phyloP scores from a whole-genome alignment of 1,140 invertebrate genomes.

The Branchinecta lynchi region DNA sequence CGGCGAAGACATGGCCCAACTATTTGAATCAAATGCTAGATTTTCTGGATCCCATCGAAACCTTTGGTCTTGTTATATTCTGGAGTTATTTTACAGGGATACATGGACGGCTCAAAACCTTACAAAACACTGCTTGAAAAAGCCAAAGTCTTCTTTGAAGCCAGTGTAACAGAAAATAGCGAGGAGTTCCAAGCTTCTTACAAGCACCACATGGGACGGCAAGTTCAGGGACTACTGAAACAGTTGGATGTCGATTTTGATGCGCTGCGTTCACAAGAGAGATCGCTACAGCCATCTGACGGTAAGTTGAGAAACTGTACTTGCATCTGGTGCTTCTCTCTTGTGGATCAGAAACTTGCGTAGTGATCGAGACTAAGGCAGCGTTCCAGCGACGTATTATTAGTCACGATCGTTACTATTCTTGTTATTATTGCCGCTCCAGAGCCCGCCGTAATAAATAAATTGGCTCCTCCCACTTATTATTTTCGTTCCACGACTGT shows the following conservation, averaged over 20 bases:
- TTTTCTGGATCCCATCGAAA: too few relatives aligned
- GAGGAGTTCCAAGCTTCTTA: conserved; percentile 11
- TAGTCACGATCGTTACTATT: too few relatives aligned
- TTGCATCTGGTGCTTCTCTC: background rate
- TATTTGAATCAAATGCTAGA: too few relatives aligned
- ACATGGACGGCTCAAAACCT: conserved; percentile 63
- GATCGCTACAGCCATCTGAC: conserved; percentile 33
- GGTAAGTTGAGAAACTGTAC: conserved; percentile 26
- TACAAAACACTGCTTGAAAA: conserved; percentile 51
- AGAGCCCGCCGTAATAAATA: too few relatives aligned
- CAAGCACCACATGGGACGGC: conserved; percentile 40
- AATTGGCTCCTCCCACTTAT: too few relatives aligned
- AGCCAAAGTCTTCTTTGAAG: conserved; percentile 53
- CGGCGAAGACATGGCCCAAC: too few relatives aligned
- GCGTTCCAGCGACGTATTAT: too few relatives aligned
- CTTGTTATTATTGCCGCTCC: too few relatives aligned
- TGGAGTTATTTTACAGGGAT: conserved; percentile 41
- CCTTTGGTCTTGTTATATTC: too few relatives aligned
- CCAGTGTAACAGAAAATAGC: conserved; percentile 20
- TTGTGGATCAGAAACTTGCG: background rate
- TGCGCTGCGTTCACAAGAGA: conserved; percentile 36
- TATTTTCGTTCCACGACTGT: too few relatives aligned
- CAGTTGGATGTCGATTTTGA: conserved; percentile 37
- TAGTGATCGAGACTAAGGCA: conserved; percentile 4
- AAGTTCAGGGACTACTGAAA: conserved; percentile 38